Percentiles rank a stretch among this genome's conserved stretches.
phyloP scores from a whole-genome alignment of 2,113 vertebrate genomes.

The Urocitellus parryii region DNA sequence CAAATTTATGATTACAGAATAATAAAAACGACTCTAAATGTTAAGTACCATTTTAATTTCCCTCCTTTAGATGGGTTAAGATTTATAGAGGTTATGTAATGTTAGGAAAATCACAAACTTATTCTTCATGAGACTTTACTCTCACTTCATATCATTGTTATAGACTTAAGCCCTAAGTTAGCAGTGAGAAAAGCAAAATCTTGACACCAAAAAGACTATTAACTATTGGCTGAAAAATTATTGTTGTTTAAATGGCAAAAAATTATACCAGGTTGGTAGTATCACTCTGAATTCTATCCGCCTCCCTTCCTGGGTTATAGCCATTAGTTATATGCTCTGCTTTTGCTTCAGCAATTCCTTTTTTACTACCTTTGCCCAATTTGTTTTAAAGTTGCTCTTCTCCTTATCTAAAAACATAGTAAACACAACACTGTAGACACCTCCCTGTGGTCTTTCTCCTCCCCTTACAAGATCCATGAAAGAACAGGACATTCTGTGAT shows the following conservation, averaged over 20 bases:
- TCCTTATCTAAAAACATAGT: neutral
- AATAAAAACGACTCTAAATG: neutral
- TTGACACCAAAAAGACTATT: neutral
- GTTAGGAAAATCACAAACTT: neutral
- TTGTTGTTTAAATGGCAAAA: constrained; percentile 21
- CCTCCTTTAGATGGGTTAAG: neutral
- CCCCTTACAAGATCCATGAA: neutral
- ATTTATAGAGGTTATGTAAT: neutral
- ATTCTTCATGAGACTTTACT: neutral
- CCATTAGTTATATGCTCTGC: neutral
- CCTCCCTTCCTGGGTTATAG: neutral
- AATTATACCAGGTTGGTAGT: neutral
- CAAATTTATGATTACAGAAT: neutral
- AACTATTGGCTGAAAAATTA: constrained; percentile 16
- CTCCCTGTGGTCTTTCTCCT: neutral
- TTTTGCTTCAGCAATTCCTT: neutral
- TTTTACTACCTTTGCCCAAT: neutral
- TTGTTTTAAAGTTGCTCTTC: neutral
- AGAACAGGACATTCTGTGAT: neutral
- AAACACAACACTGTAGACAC: neutral
- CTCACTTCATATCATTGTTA: neutral
- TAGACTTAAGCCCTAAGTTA: neutral
- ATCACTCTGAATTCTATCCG: neutral
- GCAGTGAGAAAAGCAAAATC: neutral
- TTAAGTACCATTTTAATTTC: neutral